Evolutionary conservation across 2,888 invertebrate species (phyloP), one percentile per base, ranked within the genome.

Genomic region (Chromoteleia sp.): DNA sequence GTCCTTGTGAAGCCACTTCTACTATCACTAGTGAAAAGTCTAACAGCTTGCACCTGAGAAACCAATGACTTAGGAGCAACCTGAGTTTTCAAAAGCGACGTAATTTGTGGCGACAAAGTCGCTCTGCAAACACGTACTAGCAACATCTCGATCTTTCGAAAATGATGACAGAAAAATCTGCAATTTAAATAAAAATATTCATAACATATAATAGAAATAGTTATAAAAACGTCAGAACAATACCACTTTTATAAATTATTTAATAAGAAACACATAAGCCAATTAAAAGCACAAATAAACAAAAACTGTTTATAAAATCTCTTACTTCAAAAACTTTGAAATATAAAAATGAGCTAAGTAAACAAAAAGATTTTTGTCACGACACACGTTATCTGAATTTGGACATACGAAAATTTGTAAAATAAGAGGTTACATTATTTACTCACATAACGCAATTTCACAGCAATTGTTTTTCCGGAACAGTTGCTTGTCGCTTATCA

Each of bases 51-150:
- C 10, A 86, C 71, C 41, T 86, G 74, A 12, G 45, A 52, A 1
- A 56, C 7, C 6, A 48, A n/a, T 1, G 67, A 39, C 25, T 59
- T 75, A 0, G 58, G 50, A 5, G 25, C 52, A 95, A 41, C 97
- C 97, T 71, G 95, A 95, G 95, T 54, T 54, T 88, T 90, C 2
- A 90, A 61, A 2, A 89, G 30, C 4, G 65, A 84, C 2, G 76
- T 68, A 29, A 90, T 63, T 43, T 86, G 87, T 6, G 91, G 89
- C 39, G 88, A 84, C 45, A 87, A 81, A 41, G 88, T 86, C 36
- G 84, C 82, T 45, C 89, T 87, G 54, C 90, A 90, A 8, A 88
- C 87, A 71, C 87, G 86, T 43, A 88, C 87, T 7, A 91, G 85
- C 89, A 91, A 82, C 91, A 91, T 91, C 39, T 21, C 5, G 0